phyloP scores from a whole-genome alignment of 2,888 invertebrate genomes.

The Drosophila seclusa region DNA sequence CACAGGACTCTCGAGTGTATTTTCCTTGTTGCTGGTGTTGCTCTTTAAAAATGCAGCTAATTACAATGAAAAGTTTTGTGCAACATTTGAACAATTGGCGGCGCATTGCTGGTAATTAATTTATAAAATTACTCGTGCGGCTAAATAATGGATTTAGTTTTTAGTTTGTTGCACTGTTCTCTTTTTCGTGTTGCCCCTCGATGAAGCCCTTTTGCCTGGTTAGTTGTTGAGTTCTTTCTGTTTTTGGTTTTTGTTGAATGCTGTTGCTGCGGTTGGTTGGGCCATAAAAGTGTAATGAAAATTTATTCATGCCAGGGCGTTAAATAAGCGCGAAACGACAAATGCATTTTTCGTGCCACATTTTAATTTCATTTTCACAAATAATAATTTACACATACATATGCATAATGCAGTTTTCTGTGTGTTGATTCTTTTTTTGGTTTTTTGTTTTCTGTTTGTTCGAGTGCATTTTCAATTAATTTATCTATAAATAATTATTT shows the following conservation, averaged over 20 bases:
- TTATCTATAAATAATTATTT: slow-evolving; percentile 75
- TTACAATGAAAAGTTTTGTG: slow-evolving; percentile 52
- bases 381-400: slow-evolving; percentile 55
- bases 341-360: slow-evolving; percentile 49
- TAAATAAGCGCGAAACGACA: slow-evolving; percentile 44
- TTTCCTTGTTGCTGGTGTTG: background rate
- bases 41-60: slow-evolving; percentile 42
- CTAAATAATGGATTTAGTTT: slow-evolving; percentile 71
- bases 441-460: slow-evolving; percentile 33
- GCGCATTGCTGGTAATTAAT: slow-evolving; percentile 60
- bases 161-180: slow-evolving; percentile 30
- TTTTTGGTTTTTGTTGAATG: background rate
- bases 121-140: slow-evolving; percentile 65
- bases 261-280: slow-evolving; percentile 57
- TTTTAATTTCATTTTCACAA: slow-evolving; percentile 65
- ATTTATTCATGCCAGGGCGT: slow-evolving; percentile 46
- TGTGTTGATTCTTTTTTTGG: background rate
- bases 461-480: slow-evolving; percentile 62
- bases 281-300: slow-evolving; percentile 36
- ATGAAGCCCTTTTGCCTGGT: slow-evolving; percentile 26
- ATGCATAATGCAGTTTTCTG: background rate
- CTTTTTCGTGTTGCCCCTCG: slow-evolving; percentile 19
- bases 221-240: slow-evolving; percentile 8
- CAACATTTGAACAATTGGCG: slow-evolving; percentile 42
- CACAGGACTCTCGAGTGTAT: background rate